phyloP scores from a whole-genome alignment of 2,113 vertebrate genomes.

The Pholis gunnellus region DNA sequence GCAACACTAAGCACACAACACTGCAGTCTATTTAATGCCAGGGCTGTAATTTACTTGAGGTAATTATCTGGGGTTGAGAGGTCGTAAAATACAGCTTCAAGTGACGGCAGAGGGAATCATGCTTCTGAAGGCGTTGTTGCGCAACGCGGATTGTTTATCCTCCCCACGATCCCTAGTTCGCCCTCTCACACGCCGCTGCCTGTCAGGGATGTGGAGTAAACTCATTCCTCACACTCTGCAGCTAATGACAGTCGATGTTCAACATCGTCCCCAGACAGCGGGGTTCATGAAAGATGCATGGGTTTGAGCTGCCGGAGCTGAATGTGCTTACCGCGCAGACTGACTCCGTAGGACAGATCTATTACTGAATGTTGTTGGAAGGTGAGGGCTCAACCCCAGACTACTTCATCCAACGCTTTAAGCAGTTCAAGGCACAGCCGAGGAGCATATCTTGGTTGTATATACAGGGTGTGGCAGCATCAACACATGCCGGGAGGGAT shows the following conservation, averaged over 20 bases:
- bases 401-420: neutral
- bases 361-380: slow-evolving; percentile 56
- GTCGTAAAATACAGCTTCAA: slow-evolving; percentile 26
- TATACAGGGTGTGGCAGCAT: slow-evolving; percentile 61
- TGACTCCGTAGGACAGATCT: slow-evolving; percentile 66
- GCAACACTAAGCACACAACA: slow-evolving; percentile 31
- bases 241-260: slow-evolving; percentile 77
- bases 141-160: slow-evolving; percentile 31
- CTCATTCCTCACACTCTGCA: slow-evolving; percentile 63
- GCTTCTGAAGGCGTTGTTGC: slow-evolving; percentile 47
- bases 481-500: slow-evolving; percentile 25
- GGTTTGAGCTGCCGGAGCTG: slow-evolving; percentile 46
- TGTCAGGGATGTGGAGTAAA: slow-evolving; percentile 66
- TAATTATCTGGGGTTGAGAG: slow-evolving; percentile 46
- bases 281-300: slow-evolving; percentile 81
- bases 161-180: slow-evolving; percentile 24
- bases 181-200: slow-evolving; percentile 58
- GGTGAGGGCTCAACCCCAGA: slow-evolving; percentile 18
- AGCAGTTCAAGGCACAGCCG: neutral
- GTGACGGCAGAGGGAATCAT: slow-evolving; percentile 10
- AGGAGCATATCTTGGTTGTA: slow-evolving; percentile 53
- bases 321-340: slow-evolving; percentile 68
- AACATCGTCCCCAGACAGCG: slow-evolving; percentile 70
- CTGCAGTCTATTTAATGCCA: slow-evolving; percentile 33
- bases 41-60: slow-evolving; percentile 45